phyloP scores from a whole-genome alignment of 2,797 vertebrate genomes.

The Sebastes trivittatus region DNA sequence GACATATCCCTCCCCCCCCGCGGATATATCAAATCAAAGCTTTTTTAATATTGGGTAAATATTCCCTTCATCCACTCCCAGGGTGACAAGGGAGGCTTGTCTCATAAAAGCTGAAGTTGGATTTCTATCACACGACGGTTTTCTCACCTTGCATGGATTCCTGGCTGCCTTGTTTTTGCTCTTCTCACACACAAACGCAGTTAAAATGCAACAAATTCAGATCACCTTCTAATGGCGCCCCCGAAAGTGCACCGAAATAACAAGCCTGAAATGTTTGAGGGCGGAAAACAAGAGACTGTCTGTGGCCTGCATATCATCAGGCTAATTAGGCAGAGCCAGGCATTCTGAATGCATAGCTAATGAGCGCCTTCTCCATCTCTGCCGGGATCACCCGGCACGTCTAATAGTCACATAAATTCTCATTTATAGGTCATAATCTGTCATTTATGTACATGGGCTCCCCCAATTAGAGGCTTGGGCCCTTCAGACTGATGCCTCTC shows the following conservation, averaged over 20 bases:
- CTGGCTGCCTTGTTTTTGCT: constrained; percentile 4
- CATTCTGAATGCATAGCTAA: constrained; percentile 78
- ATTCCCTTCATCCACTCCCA: constrained; percentile 44
- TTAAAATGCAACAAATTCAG: constrained; percentile 19
- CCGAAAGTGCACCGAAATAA: constrained; percentile 45
- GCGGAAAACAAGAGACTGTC: constrained; percentile 54
- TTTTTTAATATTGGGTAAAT: constrained; percentile 64
- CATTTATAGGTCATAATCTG: constrained; percentile 88
- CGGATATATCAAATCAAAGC: constrained; percentile 50
- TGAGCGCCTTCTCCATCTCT: constrained; percentile 77
- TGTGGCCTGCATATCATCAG: constrained; percentile 71
- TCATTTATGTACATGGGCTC: constrained; percentile 81
- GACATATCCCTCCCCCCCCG: constrained; percentile 38
- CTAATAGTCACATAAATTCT: constrained; percentile 88
- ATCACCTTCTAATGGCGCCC: constrained; percentile 30
- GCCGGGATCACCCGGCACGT: constrained; percentile 79
- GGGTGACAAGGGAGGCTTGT: constrained; percentile 19
- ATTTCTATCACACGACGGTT: constrained; percentile 12
- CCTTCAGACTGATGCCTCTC: constrained; percentile 78
- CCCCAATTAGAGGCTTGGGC: constrained; percentile 78
- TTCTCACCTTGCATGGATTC: constrained; percentile 5
- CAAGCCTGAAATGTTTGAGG: constrained; percentile 39
- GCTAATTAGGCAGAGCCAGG: constrained; percentile 76
- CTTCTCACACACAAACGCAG: constrained; percentile 9
- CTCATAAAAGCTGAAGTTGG: constrained; percentile 39